Evolutionary conservation across 2,797 vertebrate genomes (phyloP), one percentile per base, ranked within the genome.

Genomic region (Mormyrops boulengeri): DNA sequence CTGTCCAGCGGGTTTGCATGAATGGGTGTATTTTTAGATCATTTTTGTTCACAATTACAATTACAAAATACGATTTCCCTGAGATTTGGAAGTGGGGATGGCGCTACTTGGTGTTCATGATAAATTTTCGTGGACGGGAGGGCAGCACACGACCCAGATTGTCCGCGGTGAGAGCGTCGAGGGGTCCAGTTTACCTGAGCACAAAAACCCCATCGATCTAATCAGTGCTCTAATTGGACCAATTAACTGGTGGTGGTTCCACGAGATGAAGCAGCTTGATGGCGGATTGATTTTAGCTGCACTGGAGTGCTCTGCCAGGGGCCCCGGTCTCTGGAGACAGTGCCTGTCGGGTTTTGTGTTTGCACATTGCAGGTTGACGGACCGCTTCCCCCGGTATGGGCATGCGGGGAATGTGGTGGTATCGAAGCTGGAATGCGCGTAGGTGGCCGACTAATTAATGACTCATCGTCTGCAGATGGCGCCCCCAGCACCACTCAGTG

Each of bases 241-340:
- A 87, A 41, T 57, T 87, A 87, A 19, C 53, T 55, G 4, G 53
- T 6, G 14, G 4, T 6, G 17, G 53, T 87, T 87, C 30, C 30
- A 50, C 5, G 53, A 87, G 50, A 41, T 38, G 85, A 53, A 34
- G 52, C 9, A 57, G 53, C 11, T 87, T 87, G 38, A 87, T 87
- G 85, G 50, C 34, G 53, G 85, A 87, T 87, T 60, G 85, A 57
- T 19, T 87, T 87, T 57, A n/a, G 85, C 85, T 53, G n/a, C 34
- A 9, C 52, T 52, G 85, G 53, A 30, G 47, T 50, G 0, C 85
- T 1, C 5, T n/a, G 52, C 26, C 12, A 34, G 38, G 52, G 6
- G 2, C 11, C 30, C 30, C 1, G 30, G 52, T 8, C 85, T 57
- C n/a, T 57, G 14, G 85, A 30, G 53, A 4, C 12, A 0, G 30